These are phyloP conservation scores for Spialia ferax DNA, from an alignment of 2,888 invertebrate species.

Conservation along the genomic window DNA sequence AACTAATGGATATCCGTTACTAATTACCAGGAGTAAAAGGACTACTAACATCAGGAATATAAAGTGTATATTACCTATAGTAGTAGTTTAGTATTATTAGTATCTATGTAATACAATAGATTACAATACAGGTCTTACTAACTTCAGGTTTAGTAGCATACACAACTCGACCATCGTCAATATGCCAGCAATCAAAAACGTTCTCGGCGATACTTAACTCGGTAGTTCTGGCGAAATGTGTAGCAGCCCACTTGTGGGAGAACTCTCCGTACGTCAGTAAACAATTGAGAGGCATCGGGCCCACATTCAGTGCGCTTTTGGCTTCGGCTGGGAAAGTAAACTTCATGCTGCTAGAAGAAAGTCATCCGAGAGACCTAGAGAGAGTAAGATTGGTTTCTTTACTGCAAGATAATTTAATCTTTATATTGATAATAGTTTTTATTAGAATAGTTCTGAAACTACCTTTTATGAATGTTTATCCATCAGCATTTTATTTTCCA, in stretches of 20 bases:
- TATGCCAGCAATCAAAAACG: constrained; percentile 61
- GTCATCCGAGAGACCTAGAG: constrained; percentile 92
- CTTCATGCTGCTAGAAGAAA: constrained; percentile 88
- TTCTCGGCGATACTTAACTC: constrained; percentile 87
- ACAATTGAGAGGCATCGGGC: constrained; percentile 91
- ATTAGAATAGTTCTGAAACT: no score
- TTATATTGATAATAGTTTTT: no score
- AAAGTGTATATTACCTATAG: no score
- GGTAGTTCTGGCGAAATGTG: constrained; percentile 89
- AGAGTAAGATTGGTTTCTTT: constrained; percentile 70
- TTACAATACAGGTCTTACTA: neutral
- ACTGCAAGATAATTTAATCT: no score
- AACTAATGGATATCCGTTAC: no score
- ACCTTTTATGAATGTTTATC: no score
- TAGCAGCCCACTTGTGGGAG: constrained; percentile 91
- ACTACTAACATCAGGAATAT: no score
- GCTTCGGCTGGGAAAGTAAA: constrained; percentile 89
- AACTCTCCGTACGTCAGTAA: constrained; percentile 89
- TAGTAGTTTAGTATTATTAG: no score
- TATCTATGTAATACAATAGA: no score
- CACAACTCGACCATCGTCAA: constrained; percentile 71
- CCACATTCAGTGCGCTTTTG: constrained; percentile 87
- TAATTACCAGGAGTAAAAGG: no score
- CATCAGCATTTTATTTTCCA: no score
- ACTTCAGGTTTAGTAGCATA: constrained; percentile 86